These are phyloP conservation scores for Meda fulgida DNA, from an alignment of 2,797 vertebrate genomes.

Conservation along the genomic window DNA sequence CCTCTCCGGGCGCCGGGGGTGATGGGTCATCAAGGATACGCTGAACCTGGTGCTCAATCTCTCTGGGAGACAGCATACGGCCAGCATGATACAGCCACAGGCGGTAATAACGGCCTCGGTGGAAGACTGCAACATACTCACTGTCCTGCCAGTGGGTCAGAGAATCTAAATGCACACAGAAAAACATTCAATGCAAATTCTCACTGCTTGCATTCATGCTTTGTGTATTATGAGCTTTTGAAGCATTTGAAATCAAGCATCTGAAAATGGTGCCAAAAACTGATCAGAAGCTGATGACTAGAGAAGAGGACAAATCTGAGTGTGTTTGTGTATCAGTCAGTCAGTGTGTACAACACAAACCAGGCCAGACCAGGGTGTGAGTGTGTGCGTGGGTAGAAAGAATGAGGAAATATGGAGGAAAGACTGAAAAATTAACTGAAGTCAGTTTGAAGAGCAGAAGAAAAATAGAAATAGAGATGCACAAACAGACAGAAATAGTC, in stretches of 20 bases:
- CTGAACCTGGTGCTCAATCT: conserved; percentile 89
- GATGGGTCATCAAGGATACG: conserved; percentile 84
- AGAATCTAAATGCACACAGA: conserved; percentile 71
- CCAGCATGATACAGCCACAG: conserved; percentile 83
- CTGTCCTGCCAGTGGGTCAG: conserved; percentile 87
- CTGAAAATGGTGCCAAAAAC: background rate
- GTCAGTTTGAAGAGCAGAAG: conserved; percentile 1
- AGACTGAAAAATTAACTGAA: background rate
- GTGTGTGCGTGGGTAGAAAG: conserved; percentile 32
- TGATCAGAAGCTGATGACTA: background rate
- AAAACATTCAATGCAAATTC: background rate
- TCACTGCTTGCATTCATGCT: background rate
- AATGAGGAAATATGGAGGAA: background rate
- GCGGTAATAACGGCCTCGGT: conserved; percentile 87
- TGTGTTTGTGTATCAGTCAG: conserved; percentile 20
- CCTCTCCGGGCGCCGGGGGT: conserved; percentile 80
- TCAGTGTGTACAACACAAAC: conserved; percentile 10
- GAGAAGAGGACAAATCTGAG: background rate
- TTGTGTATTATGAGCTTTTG: background rate
- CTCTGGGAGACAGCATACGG: conserved; percentile 82
- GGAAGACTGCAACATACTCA: conserved; percentile 85
- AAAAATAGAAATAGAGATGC: background rate
- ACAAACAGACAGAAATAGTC: background rate
- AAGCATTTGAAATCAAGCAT: background rate
- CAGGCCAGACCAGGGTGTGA: background rate